Percentiles rank a stretch among this genome's conserved stretches.
phyloP scores from a whole-genome alignment of 2,888 invertebrate species.

The Coenonympha glycerion region DNA sequence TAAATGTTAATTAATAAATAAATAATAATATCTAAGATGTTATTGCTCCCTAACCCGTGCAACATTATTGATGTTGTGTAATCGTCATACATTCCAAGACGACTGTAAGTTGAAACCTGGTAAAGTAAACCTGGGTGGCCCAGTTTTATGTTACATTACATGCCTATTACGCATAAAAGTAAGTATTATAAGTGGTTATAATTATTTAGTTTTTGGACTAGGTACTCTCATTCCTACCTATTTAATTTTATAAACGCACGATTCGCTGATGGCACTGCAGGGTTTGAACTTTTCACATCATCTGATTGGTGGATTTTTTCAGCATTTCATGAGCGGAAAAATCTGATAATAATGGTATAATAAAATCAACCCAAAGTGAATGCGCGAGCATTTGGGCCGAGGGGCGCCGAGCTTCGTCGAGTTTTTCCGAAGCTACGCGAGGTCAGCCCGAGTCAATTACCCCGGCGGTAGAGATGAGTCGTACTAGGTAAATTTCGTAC shows the following conservation, averaged over 20 bases:
- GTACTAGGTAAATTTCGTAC: too few species aligned
- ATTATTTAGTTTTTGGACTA: too few species aligned
- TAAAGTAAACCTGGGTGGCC: not conserved
- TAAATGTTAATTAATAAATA: too few species aligned
- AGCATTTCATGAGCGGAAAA: not conserved
- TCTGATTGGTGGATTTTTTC: not conserved
- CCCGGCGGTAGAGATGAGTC: too few species aligned
- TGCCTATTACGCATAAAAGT: not conserved
- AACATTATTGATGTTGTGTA: not conserved
- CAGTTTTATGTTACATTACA: too few species aligned
- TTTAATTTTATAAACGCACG: not conserved
- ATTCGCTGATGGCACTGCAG: not conserved
- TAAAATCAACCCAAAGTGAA: constrained; percentile 6
- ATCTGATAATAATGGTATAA: not conserved
- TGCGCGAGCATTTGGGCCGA: constrained; percentile 27
- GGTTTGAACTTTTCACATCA: not conserved
- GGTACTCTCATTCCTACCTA: too few species aligned
- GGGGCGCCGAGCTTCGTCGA: constrained; percentile 53
- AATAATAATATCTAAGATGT: too few species aligned
- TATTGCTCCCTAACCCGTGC: not conserved
- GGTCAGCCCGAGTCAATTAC: constrained; percentile 81
- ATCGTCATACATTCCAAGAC: not conserved
- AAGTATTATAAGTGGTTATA: not conserved
- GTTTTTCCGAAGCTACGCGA: constrained; percentile 65
- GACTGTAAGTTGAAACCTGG: not conserved